Evolutionary conservation across 2,888 invertebrate genomes (phyloP).

Genomic region (Lepidochrysops patricia): DNA sequence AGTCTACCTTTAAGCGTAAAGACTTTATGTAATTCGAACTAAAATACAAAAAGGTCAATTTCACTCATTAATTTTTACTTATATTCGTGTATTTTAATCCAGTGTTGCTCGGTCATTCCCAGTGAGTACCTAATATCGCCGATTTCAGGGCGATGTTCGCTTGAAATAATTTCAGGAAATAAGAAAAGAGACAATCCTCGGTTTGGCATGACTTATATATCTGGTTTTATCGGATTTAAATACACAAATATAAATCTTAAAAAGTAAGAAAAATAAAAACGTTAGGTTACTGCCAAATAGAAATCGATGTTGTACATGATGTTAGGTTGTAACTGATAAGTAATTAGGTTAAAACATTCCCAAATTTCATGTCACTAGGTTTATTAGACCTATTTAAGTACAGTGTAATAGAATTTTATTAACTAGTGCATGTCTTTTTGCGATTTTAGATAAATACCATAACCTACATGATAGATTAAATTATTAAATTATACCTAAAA

Average conservation of each 20-base stretch:
- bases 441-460: slow-evolving; percentile 38
- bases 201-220: background rate
- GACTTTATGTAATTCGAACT: slow-evolving; percentile 6
- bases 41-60: slow-evolving; percentile 14
- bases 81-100: slow-evolving; percentile 1
- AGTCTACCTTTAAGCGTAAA: background rate
- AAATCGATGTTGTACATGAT: slow-evolving; percentile 63
- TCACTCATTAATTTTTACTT: slow-evolving; percentile 4
- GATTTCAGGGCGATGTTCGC: background rate
- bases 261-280: slow-evolving; percentile 33
- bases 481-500: background rate
- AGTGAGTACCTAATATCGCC: background rate
- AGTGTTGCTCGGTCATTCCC: background rate
- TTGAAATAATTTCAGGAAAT: background rate
- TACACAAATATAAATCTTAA: slow-evolving; percentile 8
- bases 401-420: slow-evolving; percentile 29
- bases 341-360: slow-evolving; percentile 41
- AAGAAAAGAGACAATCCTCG: background rate
- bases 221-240: background rate
- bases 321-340: slow-evolving; percentile 43
- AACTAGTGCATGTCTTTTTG: slow-evolving; percentile 51
- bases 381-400: slow-evolving; percentile 33
- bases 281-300: slow-evolving; percentile 71
- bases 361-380: slow-evolving; percentile 38
- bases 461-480: slow-evolving; percentile 16